Base-by-base conservation (phyloP, 2,113 vertebrate genomes). In the Eublepharis macularius region DNA sequence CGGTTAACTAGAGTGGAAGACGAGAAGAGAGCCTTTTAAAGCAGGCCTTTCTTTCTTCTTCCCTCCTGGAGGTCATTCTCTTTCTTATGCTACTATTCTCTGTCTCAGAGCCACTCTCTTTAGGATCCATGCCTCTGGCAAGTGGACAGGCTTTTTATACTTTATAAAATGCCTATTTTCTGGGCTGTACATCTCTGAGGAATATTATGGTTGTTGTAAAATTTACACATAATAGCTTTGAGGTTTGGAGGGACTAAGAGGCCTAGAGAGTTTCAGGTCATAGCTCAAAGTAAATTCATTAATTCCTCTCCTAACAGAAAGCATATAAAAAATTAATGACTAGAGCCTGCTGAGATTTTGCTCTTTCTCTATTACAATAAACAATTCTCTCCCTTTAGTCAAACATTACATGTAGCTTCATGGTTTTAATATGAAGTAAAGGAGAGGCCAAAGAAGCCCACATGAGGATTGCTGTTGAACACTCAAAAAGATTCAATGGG, bases 241-340 rank as follows among this genome's bases (percentile, higher is more conserved):
- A 90, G 91, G 73, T 86, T 93, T 92, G 84, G 19, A 92, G 16
- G 77, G 8, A 91, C n/a, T 87, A 88, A 91, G 66, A 91, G 34
- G 89, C 26, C 39, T 80, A 70, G 81, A 81, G 72, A 91, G 8
- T 76, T 95, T 91, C 77, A 88, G 90, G 92, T 92, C 88, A 92
- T 82, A 92, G 80, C 83, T 92, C 88, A 89, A 65, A 92, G 65
- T 89, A 94, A 91, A 92, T 93, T 93, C 57, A 94, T 94, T 92
- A 93, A 93, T 92, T 94, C 79, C 0, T 76, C 86, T 90, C 87
- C 88, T 83, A 74, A 88, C 88, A 90, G 87, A 88, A 90, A 92
- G 3, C 47, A 70, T 83, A 87, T 92, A 83, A 91, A 95, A 93
- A 90, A 86, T 74, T 88, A 93, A 94, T 89, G 72, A 88, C 32